Base-by-base conservation (phyloP, 2,797 vertebrate species). In the Tapirus indicus region DNA sequence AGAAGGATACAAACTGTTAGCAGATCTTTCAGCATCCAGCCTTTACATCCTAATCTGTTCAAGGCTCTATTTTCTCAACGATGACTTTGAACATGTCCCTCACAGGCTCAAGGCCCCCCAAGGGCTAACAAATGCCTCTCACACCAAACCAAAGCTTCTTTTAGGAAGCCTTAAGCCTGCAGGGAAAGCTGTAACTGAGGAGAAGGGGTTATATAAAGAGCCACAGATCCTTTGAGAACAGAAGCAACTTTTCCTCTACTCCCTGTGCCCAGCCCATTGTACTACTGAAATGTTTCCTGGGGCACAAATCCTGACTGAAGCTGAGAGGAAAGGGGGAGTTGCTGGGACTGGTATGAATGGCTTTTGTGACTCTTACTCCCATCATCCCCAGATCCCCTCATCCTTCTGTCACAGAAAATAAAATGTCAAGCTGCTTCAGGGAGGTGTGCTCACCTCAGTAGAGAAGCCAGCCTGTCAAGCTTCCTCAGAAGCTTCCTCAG, bases 401-500 rank as follows among this genome's bases (percentile, higher is more conserved):
- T 32, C 49, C 49, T 47, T 32, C 38, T 58, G 47, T 58, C 49
- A 41, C 6, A 62, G 69, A 62, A 88, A 80, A 80, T 56, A 25
- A 71, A 74, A 66, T 13, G 29, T 7, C 56, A 17, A 23, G 47
- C 78, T 25, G 1, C 29, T 5, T 41, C n/a, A 11, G 25, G 82
- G 68, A 91, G 72, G 21, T 58, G n/a, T 10, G n/a, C 5, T 88
- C 60, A n/a, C 14, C 7, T 71, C 41, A 3, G 44, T n/a, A 58
- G 41, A 77, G 66, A 83, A 52, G 64, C 23, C 68, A 11, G 44
- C 41, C 62, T 7, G 20, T 29, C 11, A 0, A 9, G 38, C 56
- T 20, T 20, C 82, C 12, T 12, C 54, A 0, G 0, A 0, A 9
- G 38, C 56, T 20, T 20, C 82, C 12, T 12, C 54, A 0, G 0